phyloP scores from a whole-genome alignment of 2,113 vertebrate species.

The Podarcis raffonei region DNA sequence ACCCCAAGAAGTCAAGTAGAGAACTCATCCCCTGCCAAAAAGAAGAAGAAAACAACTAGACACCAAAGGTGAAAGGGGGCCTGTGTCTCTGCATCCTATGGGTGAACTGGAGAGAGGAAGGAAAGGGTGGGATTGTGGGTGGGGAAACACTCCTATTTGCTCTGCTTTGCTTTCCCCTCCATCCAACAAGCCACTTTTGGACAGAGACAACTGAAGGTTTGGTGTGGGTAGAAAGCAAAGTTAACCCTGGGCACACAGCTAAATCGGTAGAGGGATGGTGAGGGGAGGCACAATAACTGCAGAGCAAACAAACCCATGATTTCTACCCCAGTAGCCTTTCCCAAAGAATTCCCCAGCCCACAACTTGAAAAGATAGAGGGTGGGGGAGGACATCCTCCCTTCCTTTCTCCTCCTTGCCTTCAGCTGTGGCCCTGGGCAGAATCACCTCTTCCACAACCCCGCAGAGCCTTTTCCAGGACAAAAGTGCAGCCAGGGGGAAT shows the following conservation, averaged over 20 bases:
- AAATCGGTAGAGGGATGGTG: not conserved
- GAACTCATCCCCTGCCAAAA: no score
- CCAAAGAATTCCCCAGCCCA: not conserved
- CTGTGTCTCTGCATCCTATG: not conserved
- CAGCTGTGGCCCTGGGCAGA: not conserved
- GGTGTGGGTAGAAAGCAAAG: not conserved
- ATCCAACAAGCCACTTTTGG: not conserved
- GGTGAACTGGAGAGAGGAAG: not conserved
- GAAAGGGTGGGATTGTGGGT: not conserved
- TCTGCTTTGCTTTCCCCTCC: not conserved
- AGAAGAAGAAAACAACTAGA: not conserved
- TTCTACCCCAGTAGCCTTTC: not conserved
- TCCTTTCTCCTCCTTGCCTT: no score
- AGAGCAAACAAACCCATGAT: not conserved
- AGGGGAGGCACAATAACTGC: no score
- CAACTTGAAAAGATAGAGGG: not conserved
- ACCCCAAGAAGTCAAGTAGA: not conserved
- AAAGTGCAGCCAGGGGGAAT: not conserved
- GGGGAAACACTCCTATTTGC: not conserved
- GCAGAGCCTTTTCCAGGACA: not conserved
- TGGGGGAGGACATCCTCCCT: not conserved
- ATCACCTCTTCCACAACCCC: not conserved
- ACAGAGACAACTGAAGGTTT: not conserved
- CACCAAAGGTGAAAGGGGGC: no score
- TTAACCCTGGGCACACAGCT: not conserved